A percentile compares a stretch with the other conserved stretches of the same genome.
These are phyloP conservation scores for Eulemur rubriventer DNA, from an alignment of 2,797 vertebrate genomes.

Conservation along the genomic window DNA sequence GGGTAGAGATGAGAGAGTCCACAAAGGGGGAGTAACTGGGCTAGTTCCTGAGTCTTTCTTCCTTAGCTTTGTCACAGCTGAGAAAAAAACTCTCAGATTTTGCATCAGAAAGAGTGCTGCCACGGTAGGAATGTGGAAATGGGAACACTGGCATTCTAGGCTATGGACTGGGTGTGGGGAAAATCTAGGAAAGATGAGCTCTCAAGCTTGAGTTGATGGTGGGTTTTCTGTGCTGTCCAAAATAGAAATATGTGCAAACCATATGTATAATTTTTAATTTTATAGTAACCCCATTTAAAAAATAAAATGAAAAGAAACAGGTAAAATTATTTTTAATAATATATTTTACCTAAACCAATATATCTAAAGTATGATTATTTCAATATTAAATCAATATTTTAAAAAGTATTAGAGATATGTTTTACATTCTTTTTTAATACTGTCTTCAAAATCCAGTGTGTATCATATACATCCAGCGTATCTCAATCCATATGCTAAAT, in stretches of 20 bases:
- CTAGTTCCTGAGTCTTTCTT: background rate
- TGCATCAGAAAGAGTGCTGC: background rate
- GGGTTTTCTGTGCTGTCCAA: background rate
- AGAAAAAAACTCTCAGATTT: background rate
- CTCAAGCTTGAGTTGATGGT: background rate
- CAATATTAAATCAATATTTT: background rate
- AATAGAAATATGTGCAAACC: background rate
- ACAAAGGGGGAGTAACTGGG: background rate
- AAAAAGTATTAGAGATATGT: background rate
- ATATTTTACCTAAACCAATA: background rate
- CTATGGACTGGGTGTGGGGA: background rate
- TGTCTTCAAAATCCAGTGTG: background rate
- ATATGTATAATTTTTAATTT: background rate
- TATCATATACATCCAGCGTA: background rate
- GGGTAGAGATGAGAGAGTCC: background rate
- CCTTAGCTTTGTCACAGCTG: background rate
- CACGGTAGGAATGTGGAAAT: background rate
- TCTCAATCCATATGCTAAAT: background rate
- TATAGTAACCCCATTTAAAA: background rate
- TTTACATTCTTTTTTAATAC: background rate
- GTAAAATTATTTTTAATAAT: conserved; percentile 12
- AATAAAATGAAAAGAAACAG: background rate
- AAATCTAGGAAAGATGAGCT: background rate
- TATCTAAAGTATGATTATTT: background rate
- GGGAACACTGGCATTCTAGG: background rate